Evolutionary conservation across 2,797 vertebrate genomes (phyloP), one percentile per base, ranked within the genome.

Genomic region (Pantherophis vulpinus): DNA sequence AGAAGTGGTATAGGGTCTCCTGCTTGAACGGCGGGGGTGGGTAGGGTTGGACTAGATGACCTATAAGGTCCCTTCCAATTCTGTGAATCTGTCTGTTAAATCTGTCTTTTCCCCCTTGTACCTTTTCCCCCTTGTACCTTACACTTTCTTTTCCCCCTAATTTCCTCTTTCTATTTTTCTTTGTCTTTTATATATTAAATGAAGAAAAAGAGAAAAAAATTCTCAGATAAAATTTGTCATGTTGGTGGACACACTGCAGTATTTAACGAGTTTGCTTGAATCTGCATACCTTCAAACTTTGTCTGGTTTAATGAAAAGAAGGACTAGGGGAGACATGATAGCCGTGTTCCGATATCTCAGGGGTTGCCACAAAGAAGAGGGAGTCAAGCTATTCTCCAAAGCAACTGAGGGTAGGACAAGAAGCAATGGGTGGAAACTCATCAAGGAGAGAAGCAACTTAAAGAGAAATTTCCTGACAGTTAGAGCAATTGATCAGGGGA

Each of bases 381-480:
- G n/a, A 0, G n/a, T 70, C n/a, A 70, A 70, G 2, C n/a, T 70
- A 70, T 70, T 70, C 6, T 70, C n/a, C 14, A 70, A 32, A 70
- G n/a, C n/a, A 7, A 1, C 2, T 70, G 66, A 70, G 8, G 5
- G 5, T 6, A 70, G 61, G 1, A 29, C 25, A 12, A 63, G 0
- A 7, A 8, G 2, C 14, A 32, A 32, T 8, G n/a, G n/a, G 0
- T 32, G n/a, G 2, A 70, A 70, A 70, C 0, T 32, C 8, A 32
- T 18, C 14, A 70, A 18, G 66, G n/a, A 70, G 66, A 70, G n/a
- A 32, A 13, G 4, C 11, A 66, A 66, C 0, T 4, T 13, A 0
- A 60, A 2, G 61, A 66, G 27, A 66, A n/a, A 29, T n/a, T 66
- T 66, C 12, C 11, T 29, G 27, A 66, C 61, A 59, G 56, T 16